Conservation (phyloP, 1,140 invertebrate genomes). For the Drosophila repleta region DNA sequence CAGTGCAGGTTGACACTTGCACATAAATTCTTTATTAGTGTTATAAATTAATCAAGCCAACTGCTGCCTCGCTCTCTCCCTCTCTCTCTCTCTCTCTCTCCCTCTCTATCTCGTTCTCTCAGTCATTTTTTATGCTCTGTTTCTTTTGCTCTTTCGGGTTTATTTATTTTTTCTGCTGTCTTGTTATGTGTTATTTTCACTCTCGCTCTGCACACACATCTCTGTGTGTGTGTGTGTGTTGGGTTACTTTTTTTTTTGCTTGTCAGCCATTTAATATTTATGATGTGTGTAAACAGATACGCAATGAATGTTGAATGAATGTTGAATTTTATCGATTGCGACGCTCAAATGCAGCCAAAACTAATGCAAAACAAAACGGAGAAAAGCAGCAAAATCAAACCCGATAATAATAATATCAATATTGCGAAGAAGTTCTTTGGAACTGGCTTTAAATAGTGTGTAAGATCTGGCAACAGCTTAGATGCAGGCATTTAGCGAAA, state of each 20-base stretch:
- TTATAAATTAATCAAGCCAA: constrained; percentile 81
- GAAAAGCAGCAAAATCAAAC: neutral
- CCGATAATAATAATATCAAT: neutral
- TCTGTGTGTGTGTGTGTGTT: constrained; percentile 14
- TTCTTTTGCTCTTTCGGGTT: constrained; percentile 11
- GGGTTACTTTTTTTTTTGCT: constrained; percentile 52
- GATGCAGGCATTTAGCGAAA: too few species aligned
- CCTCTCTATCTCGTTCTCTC: constrained; percentile 21
- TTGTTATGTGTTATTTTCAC: constrained; percentile 36
- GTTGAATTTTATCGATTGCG: constrained; percentile 73
- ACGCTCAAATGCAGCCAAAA: constrained; percentile 34
- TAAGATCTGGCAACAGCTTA: too few species aligned
- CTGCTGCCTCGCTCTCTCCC: constrained; percentile 44
- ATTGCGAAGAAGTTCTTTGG: too few species aligned
- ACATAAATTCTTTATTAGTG: constrained; percentile 81
- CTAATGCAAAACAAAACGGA: constrained; percentile 51
- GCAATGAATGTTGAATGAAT: constrained; percentile 69
- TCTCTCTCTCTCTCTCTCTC: constrained; percentile 31
- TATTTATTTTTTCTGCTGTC: constrained; percentile 15
- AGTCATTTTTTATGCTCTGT: constrained; percentile 2
- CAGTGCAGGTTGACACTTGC: constrained; percentile 76
- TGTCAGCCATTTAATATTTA: constrained; percentile 73
- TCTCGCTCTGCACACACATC: constrained; percentile 16
- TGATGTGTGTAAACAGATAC: constrained; percentile 80
- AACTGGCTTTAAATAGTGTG: too few species aligned